Conservation (phyloP, 2,888 invertebrate genomes). For the Rhingia rostrata region DNA sequence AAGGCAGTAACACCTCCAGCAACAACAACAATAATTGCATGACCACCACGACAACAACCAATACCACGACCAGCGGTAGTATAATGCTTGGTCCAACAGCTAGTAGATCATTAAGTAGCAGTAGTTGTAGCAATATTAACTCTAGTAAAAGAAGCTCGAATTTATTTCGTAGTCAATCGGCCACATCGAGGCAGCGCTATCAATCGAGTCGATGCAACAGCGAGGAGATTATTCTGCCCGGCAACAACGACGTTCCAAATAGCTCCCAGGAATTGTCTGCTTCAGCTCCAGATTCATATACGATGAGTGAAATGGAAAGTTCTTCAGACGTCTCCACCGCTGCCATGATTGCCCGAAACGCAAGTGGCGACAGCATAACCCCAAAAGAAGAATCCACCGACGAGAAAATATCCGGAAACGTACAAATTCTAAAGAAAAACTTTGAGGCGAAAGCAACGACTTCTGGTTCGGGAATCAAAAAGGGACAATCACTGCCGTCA, state of each 20-base stretch:
- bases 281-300: slow-evolving; percentile 85
- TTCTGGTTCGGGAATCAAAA: slow-evolving; percentile 76
- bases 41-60: slow-evolving; percentile 51
- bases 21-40: background rate
- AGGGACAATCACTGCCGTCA: slow-evolving; percentile 85
- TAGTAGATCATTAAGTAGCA: slow-evolving; percentile 66
- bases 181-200: slow-evolving; percentile 79
- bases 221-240: slow-evolving; percentile 80
- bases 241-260: slow-evolving; percentile 25
- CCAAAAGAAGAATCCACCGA: slow-evolving; percentile 74
- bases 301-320: slow-evolving; percentile 80
- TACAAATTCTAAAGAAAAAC: slow-evolving; percentile 93
- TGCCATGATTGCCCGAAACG: slow-evolving; percentile 20
- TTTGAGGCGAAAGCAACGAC: slow-evolving; percentile 89
- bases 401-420: slow-evolving; percentile 87
- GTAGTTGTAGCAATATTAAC: slow-evolving; percentile 68
- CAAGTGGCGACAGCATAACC: slow-evolving; percentile 8
- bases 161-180: slow-evolving; percentile 80
- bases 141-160: slow-evolving; percentile 77
- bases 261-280: slow-evolving; percentile 83
- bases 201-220: slow-evolving; percentile 81
- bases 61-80: slow-evolving; percentile 58
- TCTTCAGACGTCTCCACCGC: slow-evolving; percentile 40
- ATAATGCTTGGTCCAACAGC: slow-evolving; percentile 57
- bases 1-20: slow-evolving; percentile 39